Percentiles rank a stretch among this genome's conserved stretches.
These are phyloP conservation scores for Escarpia spicata DNA, from an alignment of 2,888 invertebrate genomes.

Conservation along the genomic window DNA sequence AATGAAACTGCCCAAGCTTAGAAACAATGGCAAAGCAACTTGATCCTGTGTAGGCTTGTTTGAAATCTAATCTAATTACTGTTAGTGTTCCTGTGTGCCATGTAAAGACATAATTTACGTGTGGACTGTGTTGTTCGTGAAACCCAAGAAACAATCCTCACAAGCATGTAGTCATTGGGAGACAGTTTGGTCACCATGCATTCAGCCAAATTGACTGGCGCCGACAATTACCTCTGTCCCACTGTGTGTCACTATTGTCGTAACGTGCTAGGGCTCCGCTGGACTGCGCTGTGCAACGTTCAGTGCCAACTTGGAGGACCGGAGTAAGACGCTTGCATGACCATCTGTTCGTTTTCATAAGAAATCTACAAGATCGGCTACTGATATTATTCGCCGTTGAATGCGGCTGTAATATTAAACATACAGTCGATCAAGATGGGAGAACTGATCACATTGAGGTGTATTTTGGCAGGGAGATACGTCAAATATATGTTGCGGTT, in stretches of 20 bases:
- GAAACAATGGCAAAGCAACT: too few species aligned
- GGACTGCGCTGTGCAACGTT: conserved; percentile 34
- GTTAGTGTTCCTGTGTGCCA: too few species aligned
- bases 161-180: too few species aligned
- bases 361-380: conserved; percentile 23
- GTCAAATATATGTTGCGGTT: background rate
- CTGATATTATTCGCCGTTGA: background rate
- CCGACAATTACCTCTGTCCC: conserved; percentile 25
- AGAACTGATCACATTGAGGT: background rate
- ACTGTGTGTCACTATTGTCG: conserved; percentile 33
- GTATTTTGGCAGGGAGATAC: background rate
- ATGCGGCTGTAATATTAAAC: background rate
- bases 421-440: background rate
- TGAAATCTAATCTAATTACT: too few species aligned
- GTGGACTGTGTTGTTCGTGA: too few species aligned
- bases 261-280: conserved; percentile 33
- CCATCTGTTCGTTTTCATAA: conserved; percentile 31
- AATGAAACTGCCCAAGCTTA: too few species aligned
- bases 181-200: too few species aligned
- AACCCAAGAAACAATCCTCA: too few species aligned
- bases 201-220: background rate
- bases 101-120: too few species aligned
- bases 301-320: conserved; percentile 33
- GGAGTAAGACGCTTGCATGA: conserved; percentile 36
- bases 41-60: too few species aligned